Percentiles rank a stretch among this genome's conserved stretches.
Conservation (phyloP, 2,888 invertebrate species). For the Lithosia quadra region DNA sequence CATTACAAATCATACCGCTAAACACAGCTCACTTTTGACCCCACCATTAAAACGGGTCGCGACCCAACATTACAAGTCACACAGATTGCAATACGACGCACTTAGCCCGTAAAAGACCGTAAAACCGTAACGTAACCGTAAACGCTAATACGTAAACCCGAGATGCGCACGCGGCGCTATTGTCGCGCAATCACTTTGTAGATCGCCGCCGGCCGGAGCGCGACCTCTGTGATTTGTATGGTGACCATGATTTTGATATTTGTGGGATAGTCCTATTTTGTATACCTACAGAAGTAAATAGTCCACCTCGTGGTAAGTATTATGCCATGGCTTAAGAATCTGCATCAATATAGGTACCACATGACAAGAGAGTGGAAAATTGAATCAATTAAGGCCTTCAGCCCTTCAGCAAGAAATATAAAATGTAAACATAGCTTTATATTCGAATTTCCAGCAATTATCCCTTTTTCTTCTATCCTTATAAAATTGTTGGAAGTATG, state of each 20-base stretch:
- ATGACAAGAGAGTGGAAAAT: too few species aligned
- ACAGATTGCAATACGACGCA: not conserved
- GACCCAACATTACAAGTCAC: slow-evolving; percentile 4
- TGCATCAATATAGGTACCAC: too few species aligned
- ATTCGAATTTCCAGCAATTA: too few species aligned
- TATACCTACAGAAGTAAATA: too few species aligned
- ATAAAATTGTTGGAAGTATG: not conserved
- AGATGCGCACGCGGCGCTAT: slow-evolving; percentile 43
- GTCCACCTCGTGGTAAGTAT: too few species aligned
- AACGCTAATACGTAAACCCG: slow-evolving; percentile 31
- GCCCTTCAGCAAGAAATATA: too few species aligned
- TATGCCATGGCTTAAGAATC: too few species aligned
- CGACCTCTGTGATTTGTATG: slow-evolving; percentile 61
- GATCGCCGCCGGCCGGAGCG: slow-evolving; percentile 71
- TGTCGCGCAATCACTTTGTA: slow-evolving; percentile 67
- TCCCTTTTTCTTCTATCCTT: not conserved
- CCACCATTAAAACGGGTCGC: not conserved
- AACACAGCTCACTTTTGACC: not conserved
- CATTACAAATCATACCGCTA: not conserved
- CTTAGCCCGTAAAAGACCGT: slow-evolving; percentile 2
- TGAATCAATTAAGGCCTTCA: too few species aligned
- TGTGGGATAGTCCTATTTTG: not conserved
- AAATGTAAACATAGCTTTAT: too few species aligned
- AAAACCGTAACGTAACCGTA: slow-evolving; percentile 22
- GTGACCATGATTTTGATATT: slow-evolving; percentile 39